Percentiles rank a stretch among this genome's conserved stretches.
phyloP scores from a whole-genome alignment of 1,140 invertebrate genomes.

The Drosophila rhopaloa region DNA sequence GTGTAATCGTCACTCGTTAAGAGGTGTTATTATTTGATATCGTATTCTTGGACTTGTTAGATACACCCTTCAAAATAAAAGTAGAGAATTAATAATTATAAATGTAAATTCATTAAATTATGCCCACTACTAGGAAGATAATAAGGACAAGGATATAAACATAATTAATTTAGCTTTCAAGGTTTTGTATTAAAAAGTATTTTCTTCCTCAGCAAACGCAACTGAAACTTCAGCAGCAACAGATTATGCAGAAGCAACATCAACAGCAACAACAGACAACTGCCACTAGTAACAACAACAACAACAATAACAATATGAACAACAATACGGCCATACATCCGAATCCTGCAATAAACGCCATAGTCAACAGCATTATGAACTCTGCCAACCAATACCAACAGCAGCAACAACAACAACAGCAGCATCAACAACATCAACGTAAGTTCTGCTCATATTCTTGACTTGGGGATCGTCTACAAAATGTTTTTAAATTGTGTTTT shows the following conservation, averaged over 20 bases:
- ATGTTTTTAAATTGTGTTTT: background rate
- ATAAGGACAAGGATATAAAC: background rate
- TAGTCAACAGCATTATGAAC: conserved; percentile 92
- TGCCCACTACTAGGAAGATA: too few species aligned
- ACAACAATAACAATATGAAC: conserved; percentile 63
- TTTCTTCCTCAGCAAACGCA: conserved; percentile 86
- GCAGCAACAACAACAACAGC: conserved; percentile 89
- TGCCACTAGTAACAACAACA: conserved; percentile 48
- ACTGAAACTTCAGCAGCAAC: conserved; percentile 85
- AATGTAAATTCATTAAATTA: too few species aligned
- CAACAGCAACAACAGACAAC: conserved; percentile 56
- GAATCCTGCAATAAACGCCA: conserved; percentile 90
- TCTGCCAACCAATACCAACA: conserved; percentile 91
- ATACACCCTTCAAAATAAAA: too few species aligned
- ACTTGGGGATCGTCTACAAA: too few species aligned
- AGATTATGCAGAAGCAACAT: conserved; percentile 61
- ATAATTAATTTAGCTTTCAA: background rate
- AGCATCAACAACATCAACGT: conserved; percentile 85
- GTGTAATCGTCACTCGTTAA: too few species aligned
- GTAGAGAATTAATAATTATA: too few species aligned
- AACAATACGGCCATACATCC: conserved; percentile 87
- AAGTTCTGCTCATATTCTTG: conserved; percentile 3
- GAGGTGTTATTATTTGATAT: too few species aligned
- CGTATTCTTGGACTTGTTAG: too few species aligned
- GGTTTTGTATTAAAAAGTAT: background rate